Evolutionary conservation across 2,113 vertebrate species (phyloP).

Genomic region (Galemys pyrenaicus): DNA sequence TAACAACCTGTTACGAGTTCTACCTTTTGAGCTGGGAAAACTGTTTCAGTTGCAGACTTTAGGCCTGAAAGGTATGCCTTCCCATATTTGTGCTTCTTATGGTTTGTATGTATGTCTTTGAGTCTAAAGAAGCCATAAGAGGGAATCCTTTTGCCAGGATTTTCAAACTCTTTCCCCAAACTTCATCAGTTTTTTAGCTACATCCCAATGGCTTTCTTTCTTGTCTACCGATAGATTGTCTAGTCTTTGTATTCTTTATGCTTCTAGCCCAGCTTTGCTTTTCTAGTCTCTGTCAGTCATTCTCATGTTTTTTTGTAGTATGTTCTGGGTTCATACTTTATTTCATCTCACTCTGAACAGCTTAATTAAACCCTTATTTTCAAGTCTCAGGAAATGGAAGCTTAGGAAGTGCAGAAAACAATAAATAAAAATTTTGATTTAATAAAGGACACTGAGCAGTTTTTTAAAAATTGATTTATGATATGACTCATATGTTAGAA

Average conservation of each 20-base stretch:
- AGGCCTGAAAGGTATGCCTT: conserved; percentile 96
- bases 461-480: neutral
- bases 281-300: neutral
- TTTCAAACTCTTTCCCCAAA: neutral
- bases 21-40: conserved; percentile 99
- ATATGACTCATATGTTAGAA: conserved; percentile 45
- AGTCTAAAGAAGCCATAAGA: conserved; percentile 2
- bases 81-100: conserved; percentile 63
- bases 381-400: neutral
- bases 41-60: conserved; percentile 99
- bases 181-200: neutral
- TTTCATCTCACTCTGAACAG: conserved; percentile 9
- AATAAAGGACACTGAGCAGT: neutral
- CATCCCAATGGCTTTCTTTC: neutral
- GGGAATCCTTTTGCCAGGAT: neutral
- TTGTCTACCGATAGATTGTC: neutral
- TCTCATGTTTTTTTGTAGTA: neutral
- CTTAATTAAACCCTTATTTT: neutral
- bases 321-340: neutral
- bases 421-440: neutral
- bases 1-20: conserved; percentile 99
- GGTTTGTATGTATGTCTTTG: conserved; percentile 18
- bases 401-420: conserved; percentile 6
- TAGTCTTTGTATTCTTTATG: neutral
- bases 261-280: neutral